Evolutionary conservation across 2,797 vertebrate species (phyloP).

Genomic region (Emys orbicularis): DNA sequence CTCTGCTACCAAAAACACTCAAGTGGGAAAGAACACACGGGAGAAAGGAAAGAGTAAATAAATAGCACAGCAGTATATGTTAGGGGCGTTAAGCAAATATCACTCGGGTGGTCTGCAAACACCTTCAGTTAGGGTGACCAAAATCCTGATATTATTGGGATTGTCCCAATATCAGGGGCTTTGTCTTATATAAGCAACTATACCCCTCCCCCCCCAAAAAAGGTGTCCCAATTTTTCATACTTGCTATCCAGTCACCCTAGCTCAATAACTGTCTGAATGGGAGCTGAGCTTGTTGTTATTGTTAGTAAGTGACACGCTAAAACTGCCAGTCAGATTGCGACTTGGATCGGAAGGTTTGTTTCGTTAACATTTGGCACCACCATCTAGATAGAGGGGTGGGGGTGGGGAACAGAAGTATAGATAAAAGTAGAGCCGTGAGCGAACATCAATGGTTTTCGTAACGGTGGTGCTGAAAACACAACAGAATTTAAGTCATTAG

Average conservation of each 20-base stretch:
- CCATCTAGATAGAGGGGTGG: background rate
- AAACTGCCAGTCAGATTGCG: background rate
- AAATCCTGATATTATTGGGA: no score
- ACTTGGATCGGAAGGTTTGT: background rate
- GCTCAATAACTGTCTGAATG: background rate
- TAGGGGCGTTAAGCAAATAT: background rate
- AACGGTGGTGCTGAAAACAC: background rate
- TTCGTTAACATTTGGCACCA: background rate
- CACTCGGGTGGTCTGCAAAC: background rate
- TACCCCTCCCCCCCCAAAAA: no score
- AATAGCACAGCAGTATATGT: background rate
- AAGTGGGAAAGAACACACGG: background rate
- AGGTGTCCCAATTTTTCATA: no score
- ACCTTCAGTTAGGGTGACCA: background rate
- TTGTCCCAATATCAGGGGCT: no score
- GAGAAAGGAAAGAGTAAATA: fast-evolving
- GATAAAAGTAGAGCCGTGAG: background rate
- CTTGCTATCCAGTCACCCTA: background rate
- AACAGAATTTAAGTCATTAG: background rate
- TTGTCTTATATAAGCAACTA: no score
- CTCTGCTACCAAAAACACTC: background rate
- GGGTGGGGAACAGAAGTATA: background rate
- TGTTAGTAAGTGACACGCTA: background rate
- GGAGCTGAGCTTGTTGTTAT: background rate
- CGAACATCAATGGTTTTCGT: background rate